Base-by-base conservation (phyloP, 2,797 vertebrate species). In the Pangasius sanitwongsei region DNA sequence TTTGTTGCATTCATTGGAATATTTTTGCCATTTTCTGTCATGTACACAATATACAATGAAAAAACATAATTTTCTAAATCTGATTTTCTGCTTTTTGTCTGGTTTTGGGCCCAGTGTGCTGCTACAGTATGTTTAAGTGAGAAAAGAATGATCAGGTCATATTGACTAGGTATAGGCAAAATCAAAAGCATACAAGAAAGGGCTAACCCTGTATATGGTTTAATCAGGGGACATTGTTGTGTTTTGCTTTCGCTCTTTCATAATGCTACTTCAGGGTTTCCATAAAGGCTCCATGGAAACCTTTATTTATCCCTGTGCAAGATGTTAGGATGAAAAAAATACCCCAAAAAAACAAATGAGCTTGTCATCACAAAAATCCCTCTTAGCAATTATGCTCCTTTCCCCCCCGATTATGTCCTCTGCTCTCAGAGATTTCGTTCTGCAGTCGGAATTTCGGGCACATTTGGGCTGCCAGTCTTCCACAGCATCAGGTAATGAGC, bases 401-500 rank as follows among this genome's bases (percentile, higher is more conserved):
- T 41, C 41, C 31, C 20, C 61, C 75, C 25, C 23, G n/a, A 78
- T 83, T 23, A 4, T 37, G 86, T 50, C 12, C 9, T 57, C 78
- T 83, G 34, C 70, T 65, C 31, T 67, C 55, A 6, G 57, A 25
- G 12, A 15, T 86, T 81, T 59, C 5, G 1, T 81, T 89, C 72
- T 44, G 48, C 28, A 50, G 28, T 77, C 23, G 4, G 50, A 70
- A 84, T 78, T 77, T 81, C n/a, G 87, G 8, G 11, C 67, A 37
- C 83, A 87, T 88, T 86, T 53, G 48, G 18, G 67, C 87, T 88
- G 89, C 74, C 86, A 86, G 77, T 83, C 74, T 85, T 70, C 88
- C 83, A 85, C 86, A 86, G 85, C 89, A 87, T 86, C 85, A 88
- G 88, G 48, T 87, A 90, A 86, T 75, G 82, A 89, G 83, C 67